These are phyloP conservation scores for Physeter macrocephalus DNA, from an alignment of 2,113 vertebrate genomes.

Conservation along the genomic window DNA sequence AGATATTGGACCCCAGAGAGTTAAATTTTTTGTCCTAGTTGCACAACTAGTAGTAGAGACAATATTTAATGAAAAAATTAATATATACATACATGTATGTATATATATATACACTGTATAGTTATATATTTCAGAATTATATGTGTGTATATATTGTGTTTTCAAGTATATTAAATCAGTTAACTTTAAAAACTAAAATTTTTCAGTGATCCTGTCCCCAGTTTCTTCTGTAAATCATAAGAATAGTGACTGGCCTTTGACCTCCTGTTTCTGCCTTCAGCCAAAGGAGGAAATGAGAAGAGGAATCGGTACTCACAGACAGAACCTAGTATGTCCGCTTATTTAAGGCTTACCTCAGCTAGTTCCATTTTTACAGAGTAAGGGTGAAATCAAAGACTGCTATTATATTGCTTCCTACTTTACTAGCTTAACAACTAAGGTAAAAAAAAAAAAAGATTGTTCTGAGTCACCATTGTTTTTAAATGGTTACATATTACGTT, in stretches of 20 bases:
- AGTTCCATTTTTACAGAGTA: constrained; percentile 46
- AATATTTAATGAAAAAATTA: neutral
- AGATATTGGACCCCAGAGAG: neutral
- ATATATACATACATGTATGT: neutral
- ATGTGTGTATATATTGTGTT: neutral
- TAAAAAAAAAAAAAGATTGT: neutral
- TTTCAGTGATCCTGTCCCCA: neutral
- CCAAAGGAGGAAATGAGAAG: constrained; percentile 62
- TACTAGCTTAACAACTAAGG: neutral
- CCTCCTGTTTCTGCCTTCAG: constrained; percentile 42
- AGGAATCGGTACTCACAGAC: constrained; percentile 21
- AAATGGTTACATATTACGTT: neutral
- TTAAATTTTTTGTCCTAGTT: neutral
- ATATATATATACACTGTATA: neutral
- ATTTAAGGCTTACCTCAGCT: constrained; percentile 37
- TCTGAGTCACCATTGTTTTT: neutral
- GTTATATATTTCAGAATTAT: neutral
- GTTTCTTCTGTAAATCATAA: neutral
- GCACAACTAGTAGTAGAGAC: neutral
- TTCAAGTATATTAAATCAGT: neutral
- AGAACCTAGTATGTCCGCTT: neutral
- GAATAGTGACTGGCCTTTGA: neutral
- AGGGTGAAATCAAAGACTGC: constrained; percentile 32
- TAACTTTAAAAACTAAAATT: neutral
- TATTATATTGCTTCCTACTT: neutral